Evolutionary conservation across 35 echinoderm and acorn worm species (phyloP), one percentile per base, ranked within the genome.

Genomic region (Strongylocentrotus purpuratus): DNA sequence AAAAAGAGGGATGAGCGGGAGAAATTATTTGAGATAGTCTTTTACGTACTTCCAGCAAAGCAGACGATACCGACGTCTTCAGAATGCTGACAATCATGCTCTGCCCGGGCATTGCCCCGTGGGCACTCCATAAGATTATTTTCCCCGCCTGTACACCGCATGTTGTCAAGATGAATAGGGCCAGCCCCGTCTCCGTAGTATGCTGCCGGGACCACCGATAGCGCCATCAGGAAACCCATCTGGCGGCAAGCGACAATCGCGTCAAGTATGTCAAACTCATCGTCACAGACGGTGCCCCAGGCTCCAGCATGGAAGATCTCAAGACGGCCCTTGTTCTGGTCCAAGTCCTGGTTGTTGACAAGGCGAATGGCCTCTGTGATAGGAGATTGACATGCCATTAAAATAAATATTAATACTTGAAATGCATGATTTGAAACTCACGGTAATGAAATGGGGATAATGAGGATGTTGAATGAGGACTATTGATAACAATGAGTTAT

Each of bases 251-350:
- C 97, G 13, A 97, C 95, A 10, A 58, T 9, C 5, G 97, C 97
- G 6, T 95, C 97, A 3, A 78, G 33, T 5, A 94, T 45, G 65
- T 96, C 95, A 86, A 95, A 97, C 8, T 58, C 86, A 31, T 88
- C 85, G 47, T 97, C 97, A 52, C 97, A 97, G 46, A 97, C 78
- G 18, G 95, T 94, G 20, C 97, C 97, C 97, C 97, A 97, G 33
- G 33, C 86, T 7, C 70, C 88, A 11, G 94, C 86, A 33, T 96
- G 86, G 86, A 94, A 96, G 65, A 96, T 60, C 94, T 97, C 97
- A 4, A 97, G 93, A 25, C 97, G 95, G 31, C 97, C 97, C 22
- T 94, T 33, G 35, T 94, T 60, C 4, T 87, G 46, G 58, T 94
- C 91, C 31, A 46, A 4, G 4, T 93, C 91, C 91, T 46, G 18